These are phyloP conservation scores for Latrodectus elegans DNA, from an alignment of 2,888 invertebrate species.

Conservation along the genomic window DNA sequence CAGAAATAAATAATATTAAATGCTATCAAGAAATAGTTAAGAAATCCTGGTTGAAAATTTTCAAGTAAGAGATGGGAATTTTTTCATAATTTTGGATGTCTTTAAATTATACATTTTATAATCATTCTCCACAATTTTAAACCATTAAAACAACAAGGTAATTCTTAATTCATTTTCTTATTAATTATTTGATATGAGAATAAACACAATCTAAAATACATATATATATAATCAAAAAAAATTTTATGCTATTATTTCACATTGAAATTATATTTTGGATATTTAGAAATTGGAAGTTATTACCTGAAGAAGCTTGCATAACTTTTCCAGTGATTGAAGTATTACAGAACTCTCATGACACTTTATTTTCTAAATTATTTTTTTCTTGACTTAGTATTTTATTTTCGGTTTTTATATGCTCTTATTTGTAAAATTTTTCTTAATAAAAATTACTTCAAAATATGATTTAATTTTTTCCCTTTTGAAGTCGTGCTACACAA, in stretches of 20 bases:
- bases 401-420: neutral
- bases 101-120: no score
- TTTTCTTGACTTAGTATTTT: constrained; percentile 41
- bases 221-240: neutral
- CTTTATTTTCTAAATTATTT: constrained; percentile 60
- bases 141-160: no score
- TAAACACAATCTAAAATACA: neutral
- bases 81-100: no score
- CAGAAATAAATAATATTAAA: no score
- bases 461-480: no score
- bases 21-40: no score
- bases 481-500: no score
- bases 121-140: no score
- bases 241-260: neutral
- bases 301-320: constrained; percentile 49
- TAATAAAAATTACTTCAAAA: no score
- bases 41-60: no score
- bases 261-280: neutral
- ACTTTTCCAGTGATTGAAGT: constrained; percentile 51
- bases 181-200: neutral
- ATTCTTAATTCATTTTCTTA: no score
- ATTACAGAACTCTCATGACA: constrained; percentile 62
- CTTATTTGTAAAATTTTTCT: neutral
- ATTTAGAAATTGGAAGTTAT: constrained; percentile 30
- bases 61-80: no score